A percentile compares a stretch with the other conserved stretches of the same genome.
Conservation (phyloP, 30 jellyfish, hydroid and myxozoan genomes). For the Rhopilema esculentum region DNA sequence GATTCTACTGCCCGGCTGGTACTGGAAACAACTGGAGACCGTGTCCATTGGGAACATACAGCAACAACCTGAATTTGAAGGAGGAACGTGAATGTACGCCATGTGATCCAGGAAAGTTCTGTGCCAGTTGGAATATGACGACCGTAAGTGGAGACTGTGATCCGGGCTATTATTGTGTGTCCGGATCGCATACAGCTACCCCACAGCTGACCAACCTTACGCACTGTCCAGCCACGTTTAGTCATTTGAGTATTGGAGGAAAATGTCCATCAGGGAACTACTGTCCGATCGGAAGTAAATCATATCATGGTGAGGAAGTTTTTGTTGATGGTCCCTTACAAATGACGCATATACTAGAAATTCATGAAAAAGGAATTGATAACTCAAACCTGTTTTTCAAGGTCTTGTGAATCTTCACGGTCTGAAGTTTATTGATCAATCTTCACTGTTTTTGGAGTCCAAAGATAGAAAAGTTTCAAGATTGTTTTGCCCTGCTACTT, state of each 20-base stretch:
- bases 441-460: too few relatives aligned
- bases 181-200: conserved; percentile 84
- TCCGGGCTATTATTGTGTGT: conserved; percentile 89
- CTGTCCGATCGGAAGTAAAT: conserved; percentile 83
- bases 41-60: conserved; percentile 92
- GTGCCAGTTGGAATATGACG: conserved; percentile 64
- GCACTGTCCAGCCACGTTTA: conserved; percentile 85
- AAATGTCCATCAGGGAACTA: conserved; percentile 89
- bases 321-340: background rate
- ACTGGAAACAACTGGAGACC: conserved; percentile 85
- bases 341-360: background rate
- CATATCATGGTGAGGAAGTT: conserved; percentile 68
- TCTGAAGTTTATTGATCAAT: too few relatives aligned
- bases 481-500: too few relatives aligned
- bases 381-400: too few relatives aligned
- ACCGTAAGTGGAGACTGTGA: conserved; percentile 76
- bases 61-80: conserved; percentile 70
- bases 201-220: conserved; percentile 94
- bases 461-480: too few relatives aligned
- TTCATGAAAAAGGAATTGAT: background rate
- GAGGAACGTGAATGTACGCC: conserved; percentile 87
- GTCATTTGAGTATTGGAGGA: conserved; percentile 93
- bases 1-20: conserved; percentile 91
- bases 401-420: too few relatives aligned
- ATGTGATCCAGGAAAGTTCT: conserved; percentile 83